Percentiles rank a stretch among this genome's conserved stretches.
Conservation (phyloP, 2,113 vertebrate species). For the Corvus moneduloides region DNA sequence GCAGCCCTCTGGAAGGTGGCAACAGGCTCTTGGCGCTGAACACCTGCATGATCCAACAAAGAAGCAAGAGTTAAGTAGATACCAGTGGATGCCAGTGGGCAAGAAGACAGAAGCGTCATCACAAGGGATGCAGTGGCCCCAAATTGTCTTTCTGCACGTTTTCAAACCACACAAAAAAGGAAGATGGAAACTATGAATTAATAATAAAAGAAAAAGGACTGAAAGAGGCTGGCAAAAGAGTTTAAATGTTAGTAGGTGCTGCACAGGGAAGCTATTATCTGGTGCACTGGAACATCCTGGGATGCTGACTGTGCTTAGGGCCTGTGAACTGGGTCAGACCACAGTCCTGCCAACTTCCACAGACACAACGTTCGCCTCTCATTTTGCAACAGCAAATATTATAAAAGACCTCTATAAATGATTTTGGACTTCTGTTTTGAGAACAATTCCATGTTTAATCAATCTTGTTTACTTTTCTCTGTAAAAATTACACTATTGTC, state of each 20-base stretch:
- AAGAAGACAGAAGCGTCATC: fast-evolving
- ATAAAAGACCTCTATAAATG: neutral
- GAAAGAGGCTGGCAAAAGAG: neutral
- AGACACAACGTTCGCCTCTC: neutral
- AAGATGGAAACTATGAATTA: neutral
- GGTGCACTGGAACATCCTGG: neutral
- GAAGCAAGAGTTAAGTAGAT: neutral
- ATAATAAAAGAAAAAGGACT: neutral
- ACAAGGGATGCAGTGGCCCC: neutral
- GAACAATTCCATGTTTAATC: neutral
- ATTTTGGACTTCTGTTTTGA: neutral
- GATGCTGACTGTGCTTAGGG: fast-evolving
- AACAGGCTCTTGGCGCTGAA: slow-evolving; percentile 68
- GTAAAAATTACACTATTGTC: neutral
- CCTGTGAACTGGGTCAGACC: neutral
- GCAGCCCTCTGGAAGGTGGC: slow-evolving; percentile 70
- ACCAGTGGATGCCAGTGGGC: fast-evolving
- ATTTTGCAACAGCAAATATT: neutral
- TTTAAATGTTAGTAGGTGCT: neutral
- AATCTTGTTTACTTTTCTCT: neutral
- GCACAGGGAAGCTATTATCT: neutral
- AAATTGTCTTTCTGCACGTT: neutral
- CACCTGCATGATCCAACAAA: slow-evolving; percentile 49
- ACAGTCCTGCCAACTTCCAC: neutral
- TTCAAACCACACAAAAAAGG: neutral